These are phyloP conservation scores for Gallinago stenura DNA, from an alignment of 2,797 vertebrate species.

Conservation along the genomic window DNA sequence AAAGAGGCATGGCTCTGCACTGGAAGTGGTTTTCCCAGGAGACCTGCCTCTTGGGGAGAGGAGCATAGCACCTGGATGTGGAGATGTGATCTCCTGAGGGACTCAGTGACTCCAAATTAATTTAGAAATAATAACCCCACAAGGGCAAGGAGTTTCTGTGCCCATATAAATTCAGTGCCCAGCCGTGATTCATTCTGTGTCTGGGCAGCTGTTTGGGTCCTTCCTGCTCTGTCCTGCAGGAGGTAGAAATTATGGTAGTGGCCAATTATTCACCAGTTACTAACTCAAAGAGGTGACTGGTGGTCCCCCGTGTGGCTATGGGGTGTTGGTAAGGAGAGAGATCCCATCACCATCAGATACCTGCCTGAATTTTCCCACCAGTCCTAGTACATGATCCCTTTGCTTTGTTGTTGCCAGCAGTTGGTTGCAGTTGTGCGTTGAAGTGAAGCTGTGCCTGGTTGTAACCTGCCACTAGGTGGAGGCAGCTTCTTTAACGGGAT, in stretches of 20 bases:
- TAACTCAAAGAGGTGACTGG: not conserved
- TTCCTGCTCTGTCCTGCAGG: not conserved
- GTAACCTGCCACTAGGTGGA: not conserved
- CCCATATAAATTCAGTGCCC: not conserved
- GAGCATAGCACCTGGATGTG: not conserved
- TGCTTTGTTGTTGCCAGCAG: not conserved
- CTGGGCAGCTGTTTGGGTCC: not conserved
- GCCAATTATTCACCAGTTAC: not conserved
- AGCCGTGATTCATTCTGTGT: rapidly evolving
- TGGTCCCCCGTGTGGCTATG: rapidly evolving
- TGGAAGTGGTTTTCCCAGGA: not conserved
- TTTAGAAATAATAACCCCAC: not conserved
- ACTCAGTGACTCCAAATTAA: not conserved
- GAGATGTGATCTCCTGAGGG: not conserved
- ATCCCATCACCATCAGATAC: not conserved
- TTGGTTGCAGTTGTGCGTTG: not conserved
- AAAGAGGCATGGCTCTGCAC: not conserved
- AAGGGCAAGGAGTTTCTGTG: not conserved
- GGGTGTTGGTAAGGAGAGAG: not conserved
- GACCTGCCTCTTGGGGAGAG: not conserved
- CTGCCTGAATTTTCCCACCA: not conserved
- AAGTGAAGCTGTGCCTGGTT: not conserved
- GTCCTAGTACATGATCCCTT: rapidly evolving
- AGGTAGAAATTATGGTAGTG: not conserved
- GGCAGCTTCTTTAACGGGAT: not conserved